These are phyloP conservation scores for Psilopogon haemacephalus DNA, from an alignment of 2,113 vertebrate species.

Conservation along the genomic window DNA sequence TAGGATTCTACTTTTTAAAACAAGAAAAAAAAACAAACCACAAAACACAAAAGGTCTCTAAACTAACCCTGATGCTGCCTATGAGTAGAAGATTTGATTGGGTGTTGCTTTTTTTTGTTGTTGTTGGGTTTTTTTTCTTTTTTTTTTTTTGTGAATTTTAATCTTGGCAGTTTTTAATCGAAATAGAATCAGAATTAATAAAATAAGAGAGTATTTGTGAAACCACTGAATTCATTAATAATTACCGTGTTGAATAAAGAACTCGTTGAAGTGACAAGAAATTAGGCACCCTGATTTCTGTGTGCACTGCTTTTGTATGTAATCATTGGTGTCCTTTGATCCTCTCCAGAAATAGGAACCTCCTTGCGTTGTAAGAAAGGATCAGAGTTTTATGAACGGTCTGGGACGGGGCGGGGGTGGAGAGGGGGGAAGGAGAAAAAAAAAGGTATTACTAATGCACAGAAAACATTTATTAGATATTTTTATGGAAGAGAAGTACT, in stretches of 20 bases:
- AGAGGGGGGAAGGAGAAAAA: too few species aligned
- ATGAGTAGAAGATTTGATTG: constrained; percentile 60
- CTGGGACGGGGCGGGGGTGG: too few species aligned
- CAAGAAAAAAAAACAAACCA: not conserved
- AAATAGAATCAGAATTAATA: constrained; percentile 61
- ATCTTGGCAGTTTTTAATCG: constrained; percentile 71
- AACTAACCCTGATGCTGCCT: constrained; percentile 74
- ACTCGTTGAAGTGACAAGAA: constrained; percentile 52
- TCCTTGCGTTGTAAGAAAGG: constrained; percentile 64
- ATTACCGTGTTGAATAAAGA: constrained; percentile 58
- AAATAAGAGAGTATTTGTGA: constrained; percentile 70
- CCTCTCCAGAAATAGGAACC: constrained; percentile 61
- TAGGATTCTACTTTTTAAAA: constrained; percentile 71
- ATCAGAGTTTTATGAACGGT: constrained; percentile 73
- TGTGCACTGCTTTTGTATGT: constrained; percentile 78
- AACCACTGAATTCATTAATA: constrained; percentile 59
- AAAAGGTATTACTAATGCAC: constrained; percentile 75
- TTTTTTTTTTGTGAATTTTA: constrained; percentile 47
- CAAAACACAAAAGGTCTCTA: constrained; percentile 49
- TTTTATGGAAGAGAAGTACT: constrained; percentile 77
- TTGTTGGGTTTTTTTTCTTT: too few species aligned
- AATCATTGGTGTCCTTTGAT: constrained; percentile 69
- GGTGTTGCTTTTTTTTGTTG: not conserved
- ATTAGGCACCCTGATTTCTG: constrained; percentile 72
- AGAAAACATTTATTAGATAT: constrained; percentile 80